Base-by-base conservation (phyloP, 2,113 vertebrate species). In the Centropus bengalensis region DNA sequence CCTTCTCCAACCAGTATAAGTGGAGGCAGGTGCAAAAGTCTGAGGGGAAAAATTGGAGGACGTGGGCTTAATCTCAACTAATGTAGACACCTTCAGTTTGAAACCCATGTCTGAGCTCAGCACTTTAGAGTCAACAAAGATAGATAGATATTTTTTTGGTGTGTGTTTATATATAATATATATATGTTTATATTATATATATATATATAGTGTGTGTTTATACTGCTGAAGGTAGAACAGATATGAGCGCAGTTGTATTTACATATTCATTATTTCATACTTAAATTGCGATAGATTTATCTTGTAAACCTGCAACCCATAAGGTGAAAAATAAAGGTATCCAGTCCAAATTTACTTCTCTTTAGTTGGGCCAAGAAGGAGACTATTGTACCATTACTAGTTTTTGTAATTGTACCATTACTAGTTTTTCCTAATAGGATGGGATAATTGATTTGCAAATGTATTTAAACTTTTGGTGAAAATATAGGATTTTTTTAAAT, bases 61-160 rank as follows among this genome's bases (percentile, higher is more conserved):
- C 8, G 8, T 4, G 4, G 26, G 32, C 8, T 86, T 76, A 22
- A 17, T 23, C 26, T 75, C 64, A 45, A 36, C 71, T 24, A 9
- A 40, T 20, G 71, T 32, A 33, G 24, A 59, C 24, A 33, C 21
- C 44, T 52, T 9, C 36, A 36, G 36, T 36, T 36, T 36, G 36
- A 36, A 36, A 36, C 36, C 36, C 9, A 9, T 36, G 36, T 26
- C 70, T 77, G 64, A 71, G 58, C 71, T 33, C 32, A 45, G 33
- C 6, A 13, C 32, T 69, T 45, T 10, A n/a, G 44, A 40, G 11
- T 13, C 23, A 45, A 4, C 11, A 20, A 24, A 66, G 51, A 77
- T 51, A 38, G 58, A 0, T 0, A 33, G 32, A 22, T 4, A 8
- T 32, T n/a, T 67, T n/a, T n/a, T n/a, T n/a, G n/a, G n/a, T n/a